These are phyloP conservation scores for Calcarius ornatus DNA, from an alignment of 2,113 vertebrate genomes.

Conservation along the genomic window DNA sequence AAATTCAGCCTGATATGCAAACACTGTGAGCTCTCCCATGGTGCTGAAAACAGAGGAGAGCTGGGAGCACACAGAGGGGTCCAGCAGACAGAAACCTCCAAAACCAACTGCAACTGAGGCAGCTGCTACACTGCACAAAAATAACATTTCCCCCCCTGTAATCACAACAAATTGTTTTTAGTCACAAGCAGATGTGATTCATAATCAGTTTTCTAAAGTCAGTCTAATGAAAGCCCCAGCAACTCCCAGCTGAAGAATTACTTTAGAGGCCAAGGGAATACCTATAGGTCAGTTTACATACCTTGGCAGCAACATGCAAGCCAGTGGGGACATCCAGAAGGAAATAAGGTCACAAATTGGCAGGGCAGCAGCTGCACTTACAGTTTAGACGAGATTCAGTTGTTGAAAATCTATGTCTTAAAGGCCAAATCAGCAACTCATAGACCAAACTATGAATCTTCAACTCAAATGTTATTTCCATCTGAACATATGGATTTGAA, in stretches of 20 bases:
- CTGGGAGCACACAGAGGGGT: not conserved
- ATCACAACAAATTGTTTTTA: conserved; percentile 40
- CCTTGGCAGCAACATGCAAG: conserved; percentile 18
- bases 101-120: not conserved
- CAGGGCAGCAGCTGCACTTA: conserved; percentile 24
- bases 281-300: conserved; percentile 43
- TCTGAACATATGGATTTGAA: not conserved
- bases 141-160: not conserved
- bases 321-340: conserved; percentile 38
- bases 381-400: conserved; percentile 23
- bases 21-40: not conserved
- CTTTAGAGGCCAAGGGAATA: conserved; percentile 56
- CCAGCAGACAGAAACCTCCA: not conserved
- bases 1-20: not conserved
- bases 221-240: not conserved
- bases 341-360: conserved; percentile 61
- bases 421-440: conserved; percentile 27
- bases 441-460: conserved; percentile 45
- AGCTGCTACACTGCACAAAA: not conserved
- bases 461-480: conserved; percentile 46
- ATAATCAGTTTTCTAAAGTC: conserved; percentile 7
- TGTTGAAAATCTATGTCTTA: conserved; percentile 1
- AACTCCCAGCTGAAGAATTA: conserved; percentile 36
- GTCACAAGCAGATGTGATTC: conserved; percentile 22
- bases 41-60: not conserved